Base-by-base conservation (phyloP, 1,140 invertebrate species). In the Antheraea mylitta region DNA sequence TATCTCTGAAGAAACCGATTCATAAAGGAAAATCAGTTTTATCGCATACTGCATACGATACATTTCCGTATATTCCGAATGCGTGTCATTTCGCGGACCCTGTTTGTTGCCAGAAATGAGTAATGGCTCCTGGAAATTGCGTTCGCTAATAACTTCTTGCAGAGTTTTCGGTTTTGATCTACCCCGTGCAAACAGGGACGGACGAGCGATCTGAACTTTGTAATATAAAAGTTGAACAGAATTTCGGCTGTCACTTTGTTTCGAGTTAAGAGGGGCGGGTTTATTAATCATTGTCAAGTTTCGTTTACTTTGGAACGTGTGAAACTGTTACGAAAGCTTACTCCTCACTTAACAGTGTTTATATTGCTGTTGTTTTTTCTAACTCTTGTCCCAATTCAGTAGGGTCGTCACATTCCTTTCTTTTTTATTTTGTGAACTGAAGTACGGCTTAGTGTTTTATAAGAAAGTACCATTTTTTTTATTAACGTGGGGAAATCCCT, bases 41-140 rank as follows among this genome's bases (percentile, higher is more conserved):
- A 53, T 53, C 45, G 45, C 16, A 16, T 53, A 53, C 45, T 16
- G 16, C 5, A 53, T n/a, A 53, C 45, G 45, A 53, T 16, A 53
- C 45, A 53, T n/a, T 53, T 53, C 16, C 45, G 45, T n/a, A 16
- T 53, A 16, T 53, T 10, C 11, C 1, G 45, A 16, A 53, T 53
- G 5, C 45, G 45, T 59, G 59, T 37, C 45, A 59, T 70, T 18
- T 36, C 53, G 18, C 9, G 37, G 22, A n/a, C 53, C 53, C 71
- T 67, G 75, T 82, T 83, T 80, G 81, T 85, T 83, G 73, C 83
- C 71, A 78, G 76, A 85, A 87, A 86, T 89, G 87, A 89, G 77
- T 85, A 85, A 89, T 89, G 83, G 81, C 85, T 85, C 79, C 75
- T 76, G 82, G 84, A 89, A 89, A 89, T 89, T 86, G 80, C 81